phyloP scores from a whole-genome alignment of 2,888 invertebrate genomes.

The Rhopalosiphum nymphaeae region DNA sequence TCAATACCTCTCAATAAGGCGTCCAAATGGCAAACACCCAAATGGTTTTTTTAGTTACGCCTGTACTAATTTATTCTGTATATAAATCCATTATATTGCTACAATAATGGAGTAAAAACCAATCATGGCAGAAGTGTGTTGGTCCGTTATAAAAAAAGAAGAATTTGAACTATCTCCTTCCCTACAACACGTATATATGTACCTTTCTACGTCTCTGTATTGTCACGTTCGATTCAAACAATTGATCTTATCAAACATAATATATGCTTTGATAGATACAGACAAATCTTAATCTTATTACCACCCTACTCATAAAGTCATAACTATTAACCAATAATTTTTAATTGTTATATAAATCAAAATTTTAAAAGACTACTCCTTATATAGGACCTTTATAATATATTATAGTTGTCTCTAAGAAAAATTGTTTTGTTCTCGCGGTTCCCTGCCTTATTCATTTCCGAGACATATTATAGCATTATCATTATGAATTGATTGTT shows the following conservation, averaged over 20 bases:
- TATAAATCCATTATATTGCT: background rate
- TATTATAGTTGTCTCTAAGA: background rate
- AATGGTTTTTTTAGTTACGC: background rate
- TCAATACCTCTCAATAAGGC: too few relatives aligned
- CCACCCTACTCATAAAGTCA: background rate
- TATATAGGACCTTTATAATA: background rate
- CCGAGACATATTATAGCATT: background rate
- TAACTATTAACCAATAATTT: background rate
- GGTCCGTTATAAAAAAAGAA: background rate
- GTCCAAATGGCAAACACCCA: background rate
- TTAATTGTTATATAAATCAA: background rate
- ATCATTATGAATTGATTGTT: background rate
- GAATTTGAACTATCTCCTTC: too few relatives aligned
- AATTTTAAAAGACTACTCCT: background rate
- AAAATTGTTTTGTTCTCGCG: background rate
- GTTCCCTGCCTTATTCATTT: background rate
- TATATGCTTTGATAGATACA: too few relatives aligned
- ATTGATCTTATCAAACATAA: too few relatives aligned
- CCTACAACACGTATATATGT: too few relatives aligned
- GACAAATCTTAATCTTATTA: too few relatives aligned
- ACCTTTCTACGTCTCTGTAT: too few relatives aligned
- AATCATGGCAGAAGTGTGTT: background rate
- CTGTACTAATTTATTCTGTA: background rate
- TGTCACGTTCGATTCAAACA: too few relatives aligned
- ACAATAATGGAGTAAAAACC: background rate